phyloP scores from a whole-genome alignment of 2,113 vertebrate genomes.

The Manacus vitellinus region DNA sequence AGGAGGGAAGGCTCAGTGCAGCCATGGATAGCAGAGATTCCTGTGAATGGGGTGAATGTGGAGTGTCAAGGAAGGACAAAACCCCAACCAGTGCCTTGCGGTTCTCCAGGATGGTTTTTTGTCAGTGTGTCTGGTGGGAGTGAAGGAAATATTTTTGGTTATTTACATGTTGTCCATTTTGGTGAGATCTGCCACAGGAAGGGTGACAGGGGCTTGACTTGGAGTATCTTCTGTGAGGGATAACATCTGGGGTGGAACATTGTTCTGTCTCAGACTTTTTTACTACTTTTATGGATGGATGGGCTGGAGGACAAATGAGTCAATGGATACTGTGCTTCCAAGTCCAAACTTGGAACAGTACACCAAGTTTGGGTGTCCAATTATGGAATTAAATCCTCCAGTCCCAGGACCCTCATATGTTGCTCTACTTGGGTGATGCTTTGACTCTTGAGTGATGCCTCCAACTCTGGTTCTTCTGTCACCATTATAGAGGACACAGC shows the following conservation, averaged over 20 bases:
- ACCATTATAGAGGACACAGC: background rate
- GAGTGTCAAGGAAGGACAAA: background rate
- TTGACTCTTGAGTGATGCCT: background rate
- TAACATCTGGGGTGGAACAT: background rate
- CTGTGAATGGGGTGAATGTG: background rate
- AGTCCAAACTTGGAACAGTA: background rate
- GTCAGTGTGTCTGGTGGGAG: background rate
- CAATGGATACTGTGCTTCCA: background rate
- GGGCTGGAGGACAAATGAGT: background rate
- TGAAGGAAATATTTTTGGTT: background rate
- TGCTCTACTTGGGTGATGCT: background rate
- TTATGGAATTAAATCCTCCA: background rate
- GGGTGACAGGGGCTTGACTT: background rate
- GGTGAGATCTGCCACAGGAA: background rate
- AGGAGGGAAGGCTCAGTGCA: background rate
- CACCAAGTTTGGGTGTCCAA: background rate
- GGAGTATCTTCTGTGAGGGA: background rate
- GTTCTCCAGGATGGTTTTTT: background rate
- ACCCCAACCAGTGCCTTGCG: background rate
- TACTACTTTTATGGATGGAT: background rate
- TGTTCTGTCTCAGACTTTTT: background rate
- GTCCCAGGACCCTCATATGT: accelerated
- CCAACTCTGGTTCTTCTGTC: background rate
- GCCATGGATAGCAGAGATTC: background rate
- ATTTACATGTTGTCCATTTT: background rate